A percentile compares a stretch with the other conserved stretches of the same genome.
Evolutionary conservation across 2,113 vertebrate genomes (phyloP).

Genomic region (Oxyruncus cristatus): DNA sequence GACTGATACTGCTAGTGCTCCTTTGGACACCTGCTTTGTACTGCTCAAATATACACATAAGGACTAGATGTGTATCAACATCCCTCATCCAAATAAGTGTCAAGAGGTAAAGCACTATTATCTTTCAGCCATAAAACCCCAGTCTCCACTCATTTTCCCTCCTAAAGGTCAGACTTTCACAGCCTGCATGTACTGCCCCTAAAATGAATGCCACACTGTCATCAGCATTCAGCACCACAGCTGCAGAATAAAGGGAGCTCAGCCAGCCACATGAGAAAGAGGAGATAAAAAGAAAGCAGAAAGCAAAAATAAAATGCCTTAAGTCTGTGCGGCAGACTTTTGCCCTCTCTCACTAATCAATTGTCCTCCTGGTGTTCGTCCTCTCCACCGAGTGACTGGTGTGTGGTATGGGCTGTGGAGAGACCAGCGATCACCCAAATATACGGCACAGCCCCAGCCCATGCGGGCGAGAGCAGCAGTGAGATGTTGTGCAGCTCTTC

Average conservation of each 20-base stretch:
- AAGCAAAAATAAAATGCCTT: constrained; percentile 74
- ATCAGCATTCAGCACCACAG: constrained; percentile 74
- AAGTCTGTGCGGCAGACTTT: constrained; percentile 67
- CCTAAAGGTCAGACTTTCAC: neutral
- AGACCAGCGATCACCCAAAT: neutral
- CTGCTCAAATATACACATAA: neutral
- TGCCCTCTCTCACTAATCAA: constrained; percentile 59
- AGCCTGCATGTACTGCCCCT: constrained; percentile 12
- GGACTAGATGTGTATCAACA: neutral
- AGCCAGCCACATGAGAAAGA: constrained; percentile 64
- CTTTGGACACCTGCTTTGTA: neutral
- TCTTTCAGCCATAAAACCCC: constrained; percentile 5
- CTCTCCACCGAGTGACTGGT: neutral
- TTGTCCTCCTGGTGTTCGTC: neutral
- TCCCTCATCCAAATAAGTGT: neutral
- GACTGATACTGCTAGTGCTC: neutral
- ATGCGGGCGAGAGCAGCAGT: neutral
- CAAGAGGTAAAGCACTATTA: constrained; percentile 1
- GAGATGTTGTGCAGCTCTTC: neutral
- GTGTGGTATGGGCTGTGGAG: neutral
- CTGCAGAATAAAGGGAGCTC: constrained; percentile 41
- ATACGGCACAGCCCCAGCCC: neutral
- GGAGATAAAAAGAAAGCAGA: constrained; percentile 71
- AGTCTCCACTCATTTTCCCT: neutral
- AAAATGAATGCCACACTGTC: constrained; percentile 34